Conservation (phyloP, 2,888 invertebrate species). For the Ctena decussata region DNA sequence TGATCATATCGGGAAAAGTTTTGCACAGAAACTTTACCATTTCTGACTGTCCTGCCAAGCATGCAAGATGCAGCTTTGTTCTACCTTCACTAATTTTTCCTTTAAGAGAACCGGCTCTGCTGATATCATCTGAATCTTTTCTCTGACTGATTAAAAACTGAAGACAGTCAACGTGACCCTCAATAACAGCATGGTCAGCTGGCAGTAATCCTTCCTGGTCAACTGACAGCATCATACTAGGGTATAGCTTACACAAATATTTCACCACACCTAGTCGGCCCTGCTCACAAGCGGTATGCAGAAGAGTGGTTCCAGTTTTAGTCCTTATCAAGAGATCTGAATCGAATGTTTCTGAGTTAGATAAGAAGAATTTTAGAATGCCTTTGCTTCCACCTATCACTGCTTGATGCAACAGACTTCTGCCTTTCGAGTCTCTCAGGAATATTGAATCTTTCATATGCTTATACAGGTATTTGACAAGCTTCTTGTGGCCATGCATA, state of each 20-base stretch:
- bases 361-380: conserved; percentile 42
- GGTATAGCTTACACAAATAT: conserved; percentile 16
- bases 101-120: conserved; percentile 19
- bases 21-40: conserved; percentile 34
- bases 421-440: neutral
- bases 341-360: neutral
- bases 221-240: conserved; percentile 27
- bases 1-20: conserved; percentile 33
- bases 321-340: conserved; percentile 27
- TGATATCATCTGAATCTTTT: neutral
- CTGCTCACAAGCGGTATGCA: conserved; percentile 48
- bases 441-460: neutral
- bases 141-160: conserved; percentile 1
- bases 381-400: conserved; percentile 36
- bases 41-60: conserved; percentile 43
- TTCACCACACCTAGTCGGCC: conserved; percentile 43
- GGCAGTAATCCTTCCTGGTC: conserved; percentile 53
- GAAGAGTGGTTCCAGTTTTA: conserved; percentile 42
- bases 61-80: conserved; percentile 59
- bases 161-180: conserved; percentile 52
- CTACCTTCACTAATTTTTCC: conserved; percentile 37
- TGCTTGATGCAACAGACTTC: conserved; percentile 29
- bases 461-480: neutral
- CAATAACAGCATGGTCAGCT: conserved; percentile 53
- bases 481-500: neutral